Base-by-base conservation (phyloP, 2,113 vertebrate species). In the Dicaeum eximium region DNA sequence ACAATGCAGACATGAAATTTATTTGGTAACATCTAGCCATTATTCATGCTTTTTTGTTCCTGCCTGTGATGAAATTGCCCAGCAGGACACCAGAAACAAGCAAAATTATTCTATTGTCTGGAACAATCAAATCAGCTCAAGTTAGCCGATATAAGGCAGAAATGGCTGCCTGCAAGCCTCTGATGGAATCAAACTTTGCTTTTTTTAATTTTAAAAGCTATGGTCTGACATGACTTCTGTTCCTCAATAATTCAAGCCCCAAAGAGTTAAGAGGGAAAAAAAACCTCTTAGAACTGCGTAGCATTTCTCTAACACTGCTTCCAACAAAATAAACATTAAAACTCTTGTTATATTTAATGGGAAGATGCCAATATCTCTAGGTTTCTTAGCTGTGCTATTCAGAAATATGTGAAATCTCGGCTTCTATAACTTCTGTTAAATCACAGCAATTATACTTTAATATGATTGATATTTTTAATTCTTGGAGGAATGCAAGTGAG, bases 121-220 rank as follows among this genome's bases (percentile, higher is more conserved):
- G 64, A 95, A 87, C 77, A 94, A 95, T 92, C 90, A 94, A 85
- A 95, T 95, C 83, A 95, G 58, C 58, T 53, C 69, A 93, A 86
- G 73, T 80, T 61, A 91, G 77, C 44, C 0, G 13, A 93, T 82
- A 69, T 21, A 95, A 89, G 35, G 73, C 53, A 91, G 89, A 91
- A 92, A 79, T 74, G 73, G 57, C 73, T 82, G 78, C 45, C 61
- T 69, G 56, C 18, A 81, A 87, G n/a, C 53, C 33, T 80, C 53
- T 0, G 0, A 75, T 35, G 33, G 73, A 81, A 87, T 54, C 44
- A 77, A 81, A 81, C 50, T 44, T 62, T 10, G 11, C 15, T 31
- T 58, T 75, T 47, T 78, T 64, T 33, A 38, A 60, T 79, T 81
- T 35, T 50, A 86, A 84, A 92, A 88, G n/a, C 57, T 61, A 57